Conservation (phyloP, 2,888 invertebrate species). For the Hydropsyche betteni region DNA sequence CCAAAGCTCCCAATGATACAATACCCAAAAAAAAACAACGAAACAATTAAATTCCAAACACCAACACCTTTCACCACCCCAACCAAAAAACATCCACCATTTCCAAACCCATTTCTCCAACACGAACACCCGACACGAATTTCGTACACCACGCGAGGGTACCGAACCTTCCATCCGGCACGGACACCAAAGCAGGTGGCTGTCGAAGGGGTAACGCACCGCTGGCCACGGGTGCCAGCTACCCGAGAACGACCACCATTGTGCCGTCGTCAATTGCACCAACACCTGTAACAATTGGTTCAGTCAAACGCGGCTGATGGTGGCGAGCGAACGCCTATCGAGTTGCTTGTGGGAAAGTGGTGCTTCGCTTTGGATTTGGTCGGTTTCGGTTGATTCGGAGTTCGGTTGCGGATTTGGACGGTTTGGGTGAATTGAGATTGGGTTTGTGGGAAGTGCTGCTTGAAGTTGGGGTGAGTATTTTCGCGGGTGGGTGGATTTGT, state of each 20-base stretch:
- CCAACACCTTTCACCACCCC: too few relatives aligned
- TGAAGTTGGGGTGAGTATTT: too few relatives aligned
- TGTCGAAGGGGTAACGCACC: conserved; percentile 22
- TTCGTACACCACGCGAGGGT: background rate
- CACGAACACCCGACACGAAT: too few relatives aligned
- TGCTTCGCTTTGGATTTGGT: background rate
- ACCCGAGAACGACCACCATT: too few relatives aligned
- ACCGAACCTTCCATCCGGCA: conserved; percentile 15
- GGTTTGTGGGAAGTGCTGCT: too few relatives aligned
- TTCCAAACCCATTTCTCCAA: too few relatives aligned
- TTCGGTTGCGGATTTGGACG: background rate
- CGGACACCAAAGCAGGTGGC: background rate
- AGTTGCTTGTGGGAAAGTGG: background rate
- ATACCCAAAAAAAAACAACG: too few relatives aligned
- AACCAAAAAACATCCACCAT: too few relatives aligned
- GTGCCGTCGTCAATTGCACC: background rate
- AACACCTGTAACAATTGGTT: conserved; percentile 4
- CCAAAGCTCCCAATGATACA: too few relatives aligned
- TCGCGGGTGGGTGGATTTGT: too few relatives aligned
- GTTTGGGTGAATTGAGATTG: background rate
- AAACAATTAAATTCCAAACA: too few relatives aligned
- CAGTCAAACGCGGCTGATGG: background rate
- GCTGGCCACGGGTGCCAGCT: conserved; percentile 12
- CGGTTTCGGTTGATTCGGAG: background rate
- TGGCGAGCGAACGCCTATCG: background rate